Evolutionary conservation across 2,113 vertebrate species (phyloP), one percentile per base, ranked within the genome.

Genomic region (Myanophis thanlyinensis): DNA sequence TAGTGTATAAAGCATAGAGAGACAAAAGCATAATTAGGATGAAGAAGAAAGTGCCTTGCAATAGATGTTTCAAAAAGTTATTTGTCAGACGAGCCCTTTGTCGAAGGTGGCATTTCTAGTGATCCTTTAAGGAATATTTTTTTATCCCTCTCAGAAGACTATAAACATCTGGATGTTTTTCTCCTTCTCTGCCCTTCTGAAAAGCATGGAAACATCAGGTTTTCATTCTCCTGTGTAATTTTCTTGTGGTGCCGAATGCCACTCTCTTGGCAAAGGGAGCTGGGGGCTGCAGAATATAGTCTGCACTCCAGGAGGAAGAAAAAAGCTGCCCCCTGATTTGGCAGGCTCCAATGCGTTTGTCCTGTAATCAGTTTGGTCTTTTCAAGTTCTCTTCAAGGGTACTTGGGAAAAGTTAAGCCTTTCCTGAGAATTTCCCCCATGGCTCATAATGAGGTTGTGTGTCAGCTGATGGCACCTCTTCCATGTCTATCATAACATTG

Each of bases 21-120:
- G 80, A 85, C 20, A n/a, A 87, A 48, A 51, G 44, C 52, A 53
- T 53, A 6, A 15, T 53, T 80, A 94, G 49, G 30, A 30, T 85
- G 62, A 91, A 88, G n/a, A 67, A 44, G 93, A 89, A 0, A 85
- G 30, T 56, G 49, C n/a, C 85, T 25, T 48, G 59, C 92, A 80
- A 94, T 93, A 18, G 25, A 23, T 44, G 56, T n/a, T 49, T 92
- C 48, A 47, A 95, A 95, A 93, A 52, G 93, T 27, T 10, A 67
- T 51, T 53, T 93, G 35, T 92, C 13, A 91, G 86, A 87, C 67
- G 47, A 62, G 2, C 10, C 88, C 12, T 49, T 84, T 13, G 73
- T 95, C 93, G 91, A 93, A 86, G 3, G 27, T 89, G 27, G 52
- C 12, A 91, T 94, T 89, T 87, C 84, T 93, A 59, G 91, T 87